phyloP scores from a whole-genome alignment of 2,113 vertebrate species.

The Otis tarda region DNA sequence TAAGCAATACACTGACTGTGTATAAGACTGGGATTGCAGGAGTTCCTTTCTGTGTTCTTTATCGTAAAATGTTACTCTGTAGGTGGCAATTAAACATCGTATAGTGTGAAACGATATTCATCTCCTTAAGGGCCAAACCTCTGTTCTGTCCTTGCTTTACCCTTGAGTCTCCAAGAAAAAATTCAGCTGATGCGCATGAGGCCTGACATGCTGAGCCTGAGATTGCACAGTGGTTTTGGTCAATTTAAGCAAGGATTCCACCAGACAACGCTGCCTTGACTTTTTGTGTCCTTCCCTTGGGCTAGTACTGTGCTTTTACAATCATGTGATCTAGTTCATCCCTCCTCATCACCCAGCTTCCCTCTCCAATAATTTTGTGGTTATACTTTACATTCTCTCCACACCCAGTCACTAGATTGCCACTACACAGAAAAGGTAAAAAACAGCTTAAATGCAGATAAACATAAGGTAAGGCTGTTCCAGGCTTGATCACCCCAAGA shows the following conservation, averaged over 20 bases:
- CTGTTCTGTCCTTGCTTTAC: not conserved
- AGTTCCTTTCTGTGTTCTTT: not conserved
- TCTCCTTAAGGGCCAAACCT: not conserved
- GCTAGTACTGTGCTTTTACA: not conserved
- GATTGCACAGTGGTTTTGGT: constrained; percentile 23
- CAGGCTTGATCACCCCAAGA: not conserved
- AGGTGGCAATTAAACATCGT: constrained; percentile 31
- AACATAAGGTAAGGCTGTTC: not conserved
- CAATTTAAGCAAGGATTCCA: not conserved
- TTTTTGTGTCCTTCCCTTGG: constrained; percentile 5
- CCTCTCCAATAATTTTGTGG: not conserved
- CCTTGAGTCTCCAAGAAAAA: not conserved
- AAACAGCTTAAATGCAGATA: not conserved
- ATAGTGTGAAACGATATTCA: not conserved
- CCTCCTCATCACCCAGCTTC: not conserved
- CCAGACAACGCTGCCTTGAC: not conserved
- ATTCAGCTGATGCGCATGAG: not conserved
- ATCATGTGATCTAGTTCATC: not conserved
- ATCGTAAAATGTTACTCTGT: not conserved
- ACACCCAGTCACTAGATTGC: not conserved
- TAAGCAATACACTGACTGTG: not conserved
- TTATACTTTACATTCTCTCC: not conserved
- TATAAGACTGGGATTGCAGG: not conserved
- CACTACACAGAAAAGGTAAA: not conserved
- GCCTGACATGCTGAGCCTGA: not conserved